Evolutionary conservation across 2,113 vertebrate genomes (phyloP), one percentile per base, ranked within the genome.

Genomic region (Eublepharis macularius): DNA sequence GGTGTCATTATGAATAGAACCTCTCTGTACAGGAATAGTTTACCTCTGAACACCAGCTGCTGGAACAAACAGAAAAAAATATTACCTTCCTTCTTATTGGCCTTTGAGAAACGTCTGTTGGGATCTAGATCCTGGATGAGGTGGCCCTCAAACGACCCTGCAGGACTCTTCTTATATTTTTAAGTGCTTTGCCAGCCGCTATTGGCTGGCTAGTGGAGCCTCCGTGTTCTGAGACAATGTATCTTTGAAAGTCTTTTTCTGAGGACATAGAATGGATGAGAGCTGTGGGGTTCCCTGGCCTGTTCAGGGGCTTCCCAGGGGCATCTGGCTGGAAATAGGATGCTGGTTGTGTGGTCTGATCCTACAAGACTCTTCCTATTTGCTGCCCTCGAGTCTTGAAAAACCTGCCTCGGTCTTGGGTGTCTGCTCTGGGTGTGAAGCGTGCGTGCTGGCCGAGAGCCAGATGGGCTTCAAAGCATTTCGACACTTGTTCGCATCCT

Each of bases 341-440:
- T 17, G 17, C 16, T 54, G 51, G 51, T 3, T 17, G 14, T 17
- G 16, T 17, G 16, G 51, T 54, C 51, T 60, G 57, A 60, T 6
- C 57, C 57, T 60, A 6, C 51, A 54, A 54, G 51, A 17, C 16
- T 54, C 51, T 54, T 54, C 51, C 51, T 19, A 19, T 17, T 54
- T 54, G 10, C 49, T 51, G 49, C 2, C 49, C 14, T 54, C 51
- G n/a, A 54, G 51, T 54, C 51, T 54, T 54, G 16, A 49, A 49
- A 47, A 13, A 4, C n/a, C 34, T 49, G 32, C 6, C n/a, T 32
- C 21, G 54, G 14, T 21, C 54, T 17, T 57, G 54, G 54, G 75
- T 34, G 0, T 2, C 0, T 14, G 16, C 36, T 24, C 17, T 29
- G 19, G 1, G 51, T 10, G 57, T 1, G 7, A 76, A 21, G 79